Conservation (phyloP, 2,113 vertebrate genomes). For the Strigops habroptila region DNA sequence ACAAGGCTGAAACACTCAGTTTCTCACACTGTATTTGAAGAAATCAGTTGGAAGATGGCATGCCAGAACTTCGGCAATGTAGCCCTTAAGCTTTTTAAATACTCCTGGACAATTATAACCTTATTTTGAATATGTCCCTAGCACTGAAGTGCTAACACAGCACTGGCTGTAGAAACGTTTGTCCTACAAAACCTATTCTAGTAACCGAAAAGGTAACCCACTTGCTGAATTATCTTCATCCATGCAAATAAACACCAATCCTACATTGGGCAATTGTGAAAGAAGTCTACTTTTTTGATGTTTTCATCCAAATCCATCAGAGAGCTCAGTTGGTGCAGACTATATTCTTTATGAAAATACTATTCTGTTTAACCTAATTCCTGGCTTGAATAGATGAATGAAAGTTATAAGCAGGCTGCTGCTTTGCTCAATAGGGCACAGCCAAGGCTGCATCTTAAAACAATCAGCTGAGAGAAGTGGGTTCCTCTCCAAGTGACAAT, state of each 20-base stretch:
- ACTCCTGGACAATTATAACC: constrained; percentile 3
- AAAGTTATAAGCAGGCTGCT: neutral
- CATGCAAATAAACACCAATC: neutral
- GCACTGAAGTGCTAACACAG: neutral
- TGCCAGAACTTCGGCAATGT: neutral
- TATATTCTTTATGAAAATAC: neutral
- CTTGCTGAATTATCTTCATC: neutral
- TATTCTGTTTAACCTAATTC: neutral
- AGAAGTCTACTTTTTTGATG: neutral
- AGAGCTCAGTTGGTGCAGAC: neutral
- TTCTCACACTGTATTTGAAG: neutral
- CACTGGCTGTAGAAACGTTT: neutral
- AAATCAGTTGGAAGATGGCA: neutral
- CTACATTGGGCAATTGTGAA: neutral
- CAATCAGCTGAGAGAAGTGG: neutral
- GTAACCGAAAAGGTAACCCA: constrained; percentile 13
- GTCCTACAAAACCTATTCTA: neutral
- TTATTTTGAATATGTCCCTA: neutral
- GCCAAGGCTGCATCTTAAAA: neutral
- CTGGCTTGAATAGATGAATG: neutral
- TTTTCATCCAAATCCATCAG: neutral
- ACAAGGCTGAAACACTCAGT: neutral
- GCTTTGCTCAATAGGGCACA: neutral
- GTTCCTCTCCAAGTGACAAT: neutral
- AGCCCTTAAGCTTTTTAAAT: constrained; percentile 1